Evolutionary conservation across 1,140 invertebrate species (phyloP).

Genomic region (Andricus grossulariae): DNA sequence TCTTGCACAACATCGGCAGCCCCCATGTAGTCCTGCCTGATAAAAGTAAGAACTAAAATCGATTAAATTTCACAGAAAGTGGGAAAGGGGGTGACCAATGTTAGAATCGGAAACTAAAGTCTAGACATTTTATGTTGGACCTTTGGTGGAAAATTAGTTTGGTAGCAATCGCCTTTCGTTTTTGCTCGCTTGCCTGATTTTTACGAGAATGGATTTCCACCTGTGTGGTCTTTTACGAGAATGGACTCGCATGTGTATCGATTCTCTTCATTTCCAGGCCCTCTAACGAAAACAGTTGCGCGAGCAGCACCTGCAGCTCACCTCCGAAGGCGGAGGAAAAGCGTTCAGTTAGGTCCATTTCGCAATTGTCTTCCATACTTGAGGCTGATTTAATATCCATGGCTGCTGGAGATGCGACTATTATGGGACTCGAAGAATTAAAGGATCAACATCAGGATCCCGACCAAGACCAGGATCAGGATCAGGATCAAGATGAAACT

Average conservation of each 20-base stretch:
- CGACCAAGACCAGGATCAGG: neutral
- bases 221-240: constrained; percentile 6
- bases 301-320: constrained; percentile 49
- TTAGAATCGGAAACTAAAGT: neutral
- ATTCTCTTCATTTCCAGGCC: constrained; percentile 1
- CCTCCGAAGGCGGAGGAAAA: constrained; percentile 49
- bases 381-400: constrained; percentile 32
- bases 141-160: constrained; percentile 1
- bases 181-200: neutral
- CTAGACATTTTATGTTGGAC: neutral
- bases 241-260: constrained; percentile 3
- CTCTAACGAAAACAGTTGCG: constrained; percentile 55
- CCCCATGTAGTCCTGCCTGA: too few species aligned
- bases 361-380: constrained; percentile 49
- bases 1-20: too few species aligned
- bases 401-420: constrained; percentile 45
- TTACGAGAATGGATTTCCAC: constrained; percentile 9
- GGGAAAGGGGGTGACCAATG: neutral
- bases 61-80: too few species aligned
- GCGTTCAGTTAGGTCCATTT: constrained; percentile 42
- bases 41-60: too few species aligned
- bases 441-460: neutral
- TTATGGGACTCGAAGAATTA: constrained; percentile 42
- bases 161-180: neutral
- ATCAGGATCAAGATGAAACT: constrained; percentile 38